These are phyloP conservation scores for Lagorchestes hirsutus DNA, from an alignment of 2,797 vertebrate genomes.

Conservation along the genomic window DNA sequence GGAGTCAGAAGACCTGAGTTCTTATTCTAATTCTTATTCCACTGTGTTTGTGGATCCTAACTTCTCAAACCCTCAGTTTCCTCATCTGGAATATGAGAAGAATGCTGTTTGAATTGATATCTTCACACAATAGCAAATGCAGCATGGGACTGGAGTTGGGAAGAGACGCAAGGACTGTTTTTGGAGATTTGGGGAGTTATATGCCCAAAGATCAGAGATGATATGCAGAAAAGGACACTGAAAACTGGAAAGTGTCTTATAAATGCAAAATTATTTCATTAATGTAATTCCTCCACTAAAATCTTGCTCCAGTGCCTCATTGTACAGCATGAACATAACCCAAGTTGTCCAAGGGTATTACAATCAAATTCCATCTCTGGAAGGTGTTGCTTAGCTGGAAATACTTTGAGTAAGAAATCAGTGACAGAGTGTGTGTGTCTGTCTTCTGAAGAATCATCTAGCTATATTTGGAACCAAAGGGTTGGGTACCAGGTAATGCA, in stretches of 20 bases:
- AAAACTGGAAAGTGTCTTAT: neutral
- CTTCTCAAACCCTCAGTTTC: neutral
- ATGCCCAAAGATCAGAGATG: neutral
- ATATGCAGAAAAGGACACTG: neutral
- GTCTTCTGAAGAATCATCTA: neutral
- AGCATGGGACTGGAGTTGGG: neutral
- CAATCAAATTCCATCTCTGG: neutral
- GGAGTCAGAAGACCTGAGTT: too few species aligned
- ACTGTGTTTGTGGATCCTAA: neutral
- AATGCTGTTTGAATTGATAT: neutral
- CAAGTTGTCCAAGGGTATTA: neutral
- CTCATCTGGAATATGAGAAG: neutral
- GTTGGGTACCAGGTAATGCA: neutral
- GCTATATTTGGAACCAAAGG: neutral
- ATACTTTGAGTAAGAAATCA: neutral
- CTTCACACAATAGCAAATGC: neutral
- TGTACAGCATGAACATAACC: neutral
- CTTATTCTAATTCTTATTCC: neutral
- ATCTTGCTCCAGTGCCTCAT: neutral
- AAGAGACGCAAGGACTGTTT: neutral
- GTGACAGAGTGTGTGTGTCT: neutral
- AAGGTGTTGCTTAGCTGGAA: neutral
- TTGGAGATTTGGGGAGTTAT: neutral
- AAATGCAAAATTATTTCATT: neutral
- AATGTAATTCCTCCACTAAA: neutral